Base-by-base conservation (phyloP, 2,113 vertebrate genomes). In the Cephalopterus ornatus region DNA sequence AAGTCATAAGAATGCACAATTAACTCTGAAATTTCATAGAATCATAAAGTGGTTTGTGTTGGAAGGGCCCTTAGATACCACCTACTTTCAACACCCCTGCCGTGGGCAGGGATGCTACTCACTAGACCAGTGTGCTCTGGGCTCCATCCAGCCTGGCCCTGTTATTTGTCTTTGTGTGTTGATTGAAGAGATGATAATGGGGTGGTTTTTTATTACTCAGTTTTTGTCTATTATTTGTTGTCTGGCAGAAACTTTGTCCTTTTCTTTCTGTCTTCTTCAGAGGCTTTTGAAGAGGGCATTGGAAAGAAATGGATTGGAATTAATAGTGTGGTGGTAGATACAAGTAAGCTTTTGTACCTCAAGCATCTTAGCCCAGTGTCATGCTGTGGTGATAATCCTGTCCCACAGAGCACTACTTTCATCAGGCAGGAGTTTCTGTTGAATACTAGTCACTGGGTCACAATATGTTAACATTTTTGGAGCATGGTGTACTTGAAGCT, bases 161-260 rank as follows among this genome's bases (percentile, higher is more conserved):
- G 21, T 22, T 42, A 52, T 81, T 65, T 87, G 56, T 4, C 11
- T 15, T 58, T 78, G 2, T 52, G 6, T 46, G 3, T 61, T 84
- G 6, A 11, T 39, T 58, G 15, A 82, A 61, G 46, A 52, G 32
- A 37, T 3, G 0, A 50, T 72, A n/a, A 21, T 17, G 11, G 0
- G 4, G 3, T n/a, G 0, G 4, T 9, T 28, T 58, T 66, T 41
- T 15, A 44, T 66, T 87, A 5, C 12, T 53, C 5, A 1, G 3
- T 17, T 83, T 88, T 65, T 72, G 3, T 35, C n/a, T 49, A 23
- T 56, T 78, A 22, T 42, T 79, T 65, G 4, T 56, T 55, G 22
- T 92, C 46, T 63, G 33, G 6, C 16, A 58, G 56, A 42, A 71
- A 62, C 6, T 23, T 85, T 6, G 27, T 37, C 8, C 7, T 47